Percentiles rank a stretch among this genome's conserved stretches.
Evolutionary conservation across 2,888 invertebrate genomes (phyloP).

Genomic region (Trachelus tabidus): DNA sequence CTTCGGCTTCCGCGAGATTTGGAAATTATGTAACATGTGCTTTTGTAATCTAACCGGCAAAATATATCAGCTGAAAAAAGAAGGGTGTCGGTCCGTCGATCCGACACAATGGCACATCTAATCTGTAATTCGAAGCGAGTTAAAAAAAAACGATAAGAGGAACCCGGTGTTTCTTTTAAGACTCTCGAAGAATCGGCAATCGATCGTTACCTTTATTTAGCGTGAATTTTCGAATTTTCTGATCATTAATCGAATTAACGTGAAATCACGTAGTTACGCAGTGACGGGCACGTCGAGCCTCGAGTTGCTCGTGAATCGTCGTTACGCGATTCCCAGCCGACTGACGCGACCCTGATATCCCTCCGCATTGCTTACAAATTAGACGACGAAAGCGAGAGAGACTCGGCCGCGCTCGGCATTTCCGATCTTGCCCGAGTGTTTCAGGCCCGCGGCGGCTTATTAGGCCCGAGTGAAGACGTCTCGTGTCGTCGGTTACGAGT

Average conservation of each 20-base stretch:
- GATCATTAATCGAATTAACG: background rate
- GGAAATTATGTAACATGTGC: too few species aligned
- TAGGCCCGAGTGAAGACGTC: constrained; percentile 21
- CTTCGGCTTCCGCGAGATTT: background rate
- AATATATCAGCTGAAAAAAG: too few species aligned
- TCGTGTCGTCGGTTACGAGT: constrained; percentile 12
- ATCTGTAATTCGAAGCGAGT: background rate
- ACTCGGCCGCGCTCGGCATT: background rate
- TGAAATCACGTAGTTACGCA: background rate
- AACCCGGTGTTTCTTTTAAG: too few species aligned
- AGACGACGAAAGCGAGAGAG: background rate
- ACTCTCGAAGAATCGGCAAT: too few species aligned
- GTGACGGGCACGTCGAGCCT: background rate
- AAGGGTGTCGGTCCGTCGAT: background rate
- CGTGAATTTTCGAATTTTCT: background rate
- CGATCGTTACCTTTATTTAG: background rate
- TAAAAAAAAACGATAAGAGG: too few species aligned
- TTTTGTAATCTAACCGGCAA: too few species aligned
- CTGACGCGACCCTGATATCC: background rate
- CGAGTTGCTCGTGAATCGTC: background rate
- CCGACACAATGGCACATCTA: background rate
- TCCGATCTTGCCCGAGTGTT: background rate
- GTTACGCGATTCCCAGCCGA: background rate
- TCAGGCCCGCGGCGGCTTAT: constrained; percentile 11
- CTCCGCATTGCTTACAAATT: background rate